Evolutionary conservation across 2,113 vertebrate genomes (phyloP), one percentile per base, ranked within the genome.

Genomic region (Pollimyrus isidori): DNA sequence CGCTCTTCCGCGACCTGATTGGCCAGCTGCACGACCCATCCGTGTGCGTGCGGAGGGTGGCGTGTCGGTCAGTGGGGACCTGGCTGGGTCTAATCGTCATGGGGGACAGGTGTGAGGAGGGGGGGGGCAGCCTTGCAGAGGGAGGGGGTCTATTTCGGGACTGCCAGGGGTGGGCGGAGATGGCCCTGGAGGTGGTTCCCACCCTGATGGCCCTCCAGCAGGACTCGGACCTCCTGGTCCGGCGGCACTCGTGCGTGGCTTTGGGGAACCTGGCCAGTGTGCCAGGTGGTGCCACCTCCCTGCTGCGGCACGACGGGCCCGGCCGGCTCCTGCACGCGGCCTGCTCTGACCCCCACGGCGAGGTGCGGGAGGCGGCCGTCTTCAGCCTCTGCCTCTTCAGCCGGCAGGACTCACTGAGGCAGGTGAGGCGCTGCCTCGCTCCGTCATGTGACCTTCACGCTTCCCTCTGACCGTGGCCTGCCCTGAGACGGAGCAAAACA

Each of bases 321-420:
- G 11, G 86, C 69, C 89, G 91, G 13, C 94, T 96, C 21, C 92
- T 95, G 62, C 93, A 90, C 84, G 90, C 90, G 0, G 95, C 94
- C 2, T 95, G 94, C 69, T 84, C 88, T 0, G 96, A 96, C 90
- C 91, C 94, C 89, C 92, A 95, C 82, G 90, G 92, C 89, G 92
- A 93, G 65, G 95, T 95, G 91, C 95, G 91, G 88, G 92, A 90
- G 85, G 94, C 94, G 73, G 95, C 96, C 84, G 86, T 94, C 50
- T 88, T 88, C 80, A 91, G 94, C 89, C 92, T 96, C 86, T 56
- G 87, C 52, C 49, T 93, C 56, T 94, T 92, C 93, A 93, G 93
- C 91, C 90, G 93, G 90, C 94, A 92, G 76, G 93, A 94, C 1
- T 6, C 90, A 26, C 65, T 94, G 23, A 91, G 88, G 6, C 93